Conservation (phyloP, 2,113 vertebrate genomes). For the Oryzias melastigma region DNA sequence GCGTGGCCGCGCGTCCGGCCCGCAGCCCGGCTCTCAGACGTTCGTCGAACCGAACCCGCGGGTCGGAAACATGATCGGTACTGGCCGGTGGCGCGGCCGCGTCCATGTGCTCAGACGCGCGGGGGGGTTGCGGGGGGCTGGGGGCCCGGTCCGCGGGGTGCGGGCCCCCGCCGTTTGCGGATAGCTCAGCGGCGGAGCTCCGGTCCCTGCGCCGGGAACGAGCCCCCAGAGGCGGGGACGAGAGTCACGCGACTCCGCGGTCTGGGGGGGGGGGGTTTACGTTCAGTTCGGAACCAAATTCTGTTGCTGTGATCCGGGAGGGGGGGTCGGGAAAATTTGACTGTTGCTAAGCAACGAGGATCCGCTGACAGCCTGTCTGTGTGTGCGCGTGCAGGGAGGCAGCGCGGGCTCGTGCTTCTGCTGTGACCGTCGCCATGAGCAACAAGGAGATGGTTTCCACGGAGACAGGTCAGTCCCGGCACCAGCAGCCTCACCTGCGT, state of each 20-base stretch:
- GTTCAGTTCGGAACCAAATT: too few relatives aligned
- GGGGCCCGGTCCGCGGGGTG: rapidly evolving
- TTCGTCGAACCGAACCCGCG: too few relatives aligned
- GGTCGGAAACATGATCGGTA: too few relatives aligned
- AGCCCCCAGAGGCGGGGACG: not conserved
- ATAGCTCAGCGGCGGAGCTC: not conserved
- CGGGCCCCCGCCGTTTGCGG: not conserved
- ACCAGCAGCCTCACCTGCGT: conserved; percentile 6
- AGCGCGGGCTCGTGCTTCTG: conserved; percentile 13
- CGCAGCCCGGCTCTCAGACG: too few relatives aligned
- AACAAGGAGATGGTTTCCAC: conserved; percentile 82
- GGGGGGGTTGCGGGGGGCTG: too few relatives aligned
- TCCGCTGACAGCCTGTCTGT: conserved; percentile 4
- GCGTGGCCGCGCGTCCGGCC: too few relatives aligned
- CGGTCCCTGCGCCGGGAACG: not conserved
- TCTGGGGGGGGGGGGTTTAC: conserved; percentile 2
- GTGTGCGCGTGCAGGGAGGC: conserved; percentile 22
- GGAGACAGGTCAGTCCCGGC: conserved; percentile 78
- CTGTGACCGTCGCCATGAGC: conserved; percentile 78
- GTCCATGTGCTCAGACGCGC: too few relatives aligned
- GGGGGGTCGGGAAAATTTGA: conserved; percentile 8
- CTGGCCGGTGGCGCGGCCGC: too few relatives aligned
- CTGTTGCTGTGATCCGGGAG: too few relatives aligned
- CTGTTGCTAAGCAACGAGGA: conserved; percentile 56
- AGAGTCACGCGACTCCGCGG: conserved; percentile 28